A percentile compares a stretch with the other conserved stretches of the same genome.
phyloP scores from a whole-genome alignment of 1,140 invertebrate species.

The Dryas iulia region DNA sequence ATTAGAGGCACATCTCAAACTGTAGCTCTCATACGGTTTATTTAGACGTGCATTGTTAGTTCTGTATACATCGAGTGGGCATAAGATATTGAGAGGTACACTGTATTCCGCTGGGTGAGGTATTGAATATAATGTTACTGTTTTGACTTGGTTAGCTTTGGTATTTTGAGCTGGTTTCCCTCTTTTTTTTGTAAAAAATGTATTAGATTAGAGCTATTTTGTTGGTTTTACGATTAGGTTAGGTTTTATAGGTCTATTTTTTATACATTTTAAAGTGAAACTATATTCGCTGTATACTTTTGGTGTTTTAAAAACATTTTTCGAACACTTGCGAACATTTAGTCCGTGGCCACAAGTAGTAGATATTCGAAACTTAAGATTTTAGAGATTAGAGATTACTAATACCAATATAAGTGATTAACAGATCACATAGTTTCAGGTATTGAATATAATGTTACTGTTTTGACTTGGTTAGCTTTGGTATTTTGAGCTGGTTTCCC shows the following conservation, averaged over 20 bases:
- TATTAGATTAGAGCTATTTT: too few relatives aligned
- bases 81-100: background rate
- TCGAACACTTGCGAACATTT: too few relatives aligned
- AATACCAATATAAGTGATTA: too few relatives aligned
- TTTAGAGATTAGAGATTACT: too few relatives aligned
- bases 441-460: background rate
- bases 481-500: background rate
- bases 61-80: background rate
- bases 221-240: too few relatives aligned
- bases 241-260: too few relatives aligned
- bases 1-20: conserved; percentile 36
- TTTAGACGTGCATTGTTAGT: conserved; percentile 1
- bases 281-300: too few relatives aligned
- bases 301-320: too few relatives aligned
- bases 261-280: too few relatives aligned
- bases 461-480: background rate
- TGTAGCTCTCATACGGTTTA: background rate
- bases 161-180: background rate
- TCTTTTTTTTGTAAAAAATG: background rate
- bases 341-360: too few relatives aligned
- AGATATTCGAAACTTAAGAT: too few relatives aligned
- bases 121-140: background rate
- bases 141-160: background rate
- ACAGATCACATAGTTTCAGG: too few relatives aligned
- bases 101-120: background rate